Base-by-base conservation (phyloP, 2,113 vertebrate genomes). In the Planiliza haematocheilus region DNA sequence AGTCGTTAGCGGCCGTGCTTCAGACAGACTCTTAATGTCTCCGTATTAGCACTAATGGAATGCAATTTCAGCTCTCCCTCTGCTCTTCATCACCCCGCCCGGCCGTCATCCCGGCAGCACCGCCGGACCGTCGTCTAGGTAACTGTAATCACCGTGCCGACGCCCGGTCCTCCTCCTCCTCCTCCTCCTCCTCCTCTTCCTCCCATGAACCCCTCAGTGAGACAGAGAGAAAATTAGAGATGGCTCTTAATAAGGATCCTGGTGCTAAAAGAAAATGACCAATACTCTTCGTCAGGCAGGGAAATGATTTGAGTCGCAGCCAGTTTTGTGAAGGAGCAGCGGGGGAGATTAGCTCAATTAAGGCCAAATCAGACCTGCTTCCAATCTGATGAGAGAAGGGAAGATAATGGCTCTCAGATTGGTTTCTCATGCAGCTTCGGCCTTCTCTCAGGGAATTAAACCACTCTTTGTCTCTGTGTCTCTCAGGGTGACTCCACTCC, bases 41-140 rank as follows among this genome's bases (percentile, higher is more conserved):
- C 85, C 59, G 86, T 93, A 94, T 95, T 94, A 95, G 86, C 91
- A 93, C 93, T 94, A 93, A 90, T 93, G 92, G 91, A 85, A 94
- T 93, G 91, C 85, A 93, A 88, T 90, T 94, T 94, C 84, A 85
- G 65, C 77, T 92, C 93, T 74, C 91, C 92, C 48, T 67, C 66
- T 70, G 74, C 80, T 82, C 79, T 90, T 90, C 80, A 49, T 91
- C 86, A 90, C 86, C 85, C 91, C 86, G 81, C 52, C 88, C 85
- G 51, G 69, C 77, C 79, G 16, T 10, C 70, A 86, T 70, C 82
- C 77, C 49, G 64, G 80, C 76, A 80, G 45, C 83, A 70, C 79
- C 42, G 51, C 75, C 56, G 79, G 73, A 91, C 92, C 80, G 84
- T 94, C 88, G 89, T 84, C 93, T 92, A 90, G 93, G 93, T 88